Base-by-base conservation (phyloP, 2,888 invertebrate species). In the Pimpla rufipes region DNA sequence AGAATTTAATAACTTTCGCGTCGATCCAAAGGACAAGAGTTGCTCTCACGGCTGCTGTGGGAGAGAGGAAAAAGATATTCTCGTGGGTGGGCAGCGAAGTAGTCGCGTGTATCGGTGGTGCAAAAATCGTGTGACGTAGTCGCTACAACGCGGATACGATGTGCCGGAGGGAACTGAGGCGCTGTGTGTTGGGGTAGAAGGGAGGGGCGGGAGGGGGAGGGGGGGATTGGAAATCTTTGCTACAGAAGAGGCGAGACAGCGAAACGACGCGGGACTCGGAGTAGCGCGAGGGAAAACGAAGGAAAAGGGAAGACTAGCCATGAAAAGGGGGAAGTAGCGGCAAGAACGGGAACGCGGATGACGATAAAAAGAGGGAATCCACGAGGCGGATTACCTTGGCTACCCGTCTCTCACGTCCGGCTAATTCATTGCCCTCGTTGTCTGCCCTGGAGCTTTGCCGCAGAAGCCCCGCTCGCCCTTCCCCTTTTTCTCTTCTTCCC, bases 391-490 rank as follows among this genome's bases (percentile, higher is more conserved):
- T 88, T 87, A 87, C 85, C 84, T 86, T 71, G 78, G 79, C 83
- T 86, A 83, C 76, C 83, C 68, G 80, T 68, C 81, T 75, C 85
- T 87, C 85, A 86, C 84, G 85, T 88, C 85, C 79, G 67, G 76
- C 80, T 87, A 89, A 88, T 87, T 86, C 87, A 86, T 85, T 84
- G 84, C 87, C 84, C 79, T 81, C 77, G 81, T 85, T 83, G 83
- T 79, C 86, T 79, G 77, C 77, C 75, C 71, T 66, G 75, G 76
- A 76, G 76, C 71, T 83, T 76, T 50, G 55, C 52, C 52, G 68
- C 62, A 66, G 55, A 70, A 29, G 40, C 42, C 68, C 74, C 45
- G 47, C 66, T 47, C 76, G 47, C 45, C 45, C 74, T 70, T 80
- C 62, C 77, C 52, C 75, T n/a, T n/a, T n/a, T n/a, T n/a, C n/a